Evolutionary conservation across 2,888 invertebrate genomes (phyloP), one percentile per base, ranked within the genome.

Genomic region (Abrostola tripartita): DNA sequence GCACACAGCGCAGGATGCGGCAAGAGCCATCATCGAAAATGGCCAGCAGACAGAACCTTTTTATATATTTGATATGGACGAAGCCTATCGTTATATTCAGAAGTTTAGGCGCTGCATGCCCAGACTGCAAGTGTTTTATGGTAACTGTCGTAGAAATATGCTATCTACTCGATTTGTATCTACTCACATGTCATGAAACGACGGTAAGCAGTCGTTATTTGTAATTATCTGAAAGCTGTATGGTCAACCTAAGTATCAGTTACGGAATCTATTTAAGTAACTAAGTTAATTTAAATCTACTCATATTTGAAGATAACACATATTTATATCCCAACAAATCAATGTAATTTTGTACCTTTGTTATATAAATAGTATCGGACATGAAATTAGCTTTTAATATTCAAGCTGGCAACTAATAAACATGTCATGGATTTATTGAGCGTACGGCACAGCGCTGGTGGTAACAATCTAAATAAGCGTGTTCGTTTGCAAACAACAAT

Each of bases 81-180:
- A 84, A 54, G 81, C 76, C 5, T 79, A 73, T 57, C 63, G 68
- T 5, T 78, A 82, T 5, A 81, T 87, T 11, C 72, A 79, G 38
- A 71, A 83, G 49, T 86, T 86, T 54, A 83, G 59, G 51, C 62
- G 77, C 11, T 70, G 77, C 55, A 82, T 86, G 83, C 88, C 88
- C 5, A 78, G 87, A 52, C 74, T 86, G 10, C 67, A 86, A 68
- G 85, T 87, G 65, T 87, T 85, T 72, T 88, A 85, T 64, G 87
- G 88, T 88, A 76, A 72, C 76, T 52, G 40, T 52, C 12, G n/a
- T 36, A 24, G n/a, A 49, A 36, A 12, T 8, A 44, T 6, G 10
- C 35, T 36, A 35, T 36, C 8, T 4, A 14, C 24, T n/a, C n/a
- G n/a, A n/a, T n/a, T n/a, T n/a, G n/a, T n/a, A n/a, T n/a, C n/a